A percentile compares a stretch with the other conserved stretches of the same genome.
Conservation (phyloP, 2,888 invertebrate genomes). For the Proisotoma minuta region DNA sequence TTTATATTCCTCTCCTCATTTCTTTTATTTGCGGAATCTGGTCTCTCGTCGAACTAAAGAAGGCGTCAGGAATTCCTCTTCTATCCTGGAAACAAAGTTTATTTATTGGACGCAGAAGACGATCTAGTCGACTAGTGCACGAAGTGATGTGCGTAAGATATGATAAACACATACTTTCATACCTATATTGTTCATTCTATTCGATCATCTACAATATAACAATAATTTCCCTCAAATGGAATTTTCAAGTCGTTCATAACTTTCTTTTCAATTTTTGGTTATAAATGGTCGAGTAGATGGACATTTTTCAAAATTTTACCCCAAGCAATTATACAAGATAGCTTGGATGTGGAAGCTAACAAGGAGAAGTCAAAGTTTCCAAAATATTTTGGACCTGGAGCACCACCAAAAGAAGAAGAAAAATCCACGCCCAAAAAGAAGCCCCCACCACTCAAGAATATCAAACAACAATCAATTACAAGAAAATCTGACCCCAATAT, state of each 20-base stretch:
- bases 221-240: too few relatives aligned
- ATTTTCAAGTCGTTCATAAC: too few relatives aligned
- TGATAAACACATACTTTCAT: too few relatives aligned
- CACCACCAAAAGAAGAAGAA: neutral
- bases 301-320: neutral
- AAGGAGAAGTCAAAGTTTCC: neutral
- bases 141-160: neutral
- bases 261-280: too few relatives aligned
- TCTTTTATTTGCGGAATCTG: conserved; percentile 33
- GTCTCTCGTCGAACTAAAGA: conserved; percentile 22
- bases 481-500: conserved; percentile 13
- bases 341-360: neutral
- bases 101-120: conserved; percentile 15
- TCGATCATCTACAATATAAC: too few relatives aligned
- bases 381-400: neutral
- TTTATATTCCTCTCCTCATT: conserved; percentile 36
- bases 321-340: neutral
- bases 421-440: neutral
- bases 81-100: conserved; percentile 11
- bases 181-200: too few relatives aligned
- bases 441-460: conserved; percentile 10
- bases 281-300: too few relatives aligned
- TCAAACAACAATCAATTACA: conserved; percentile 10
- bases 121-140: neutral
- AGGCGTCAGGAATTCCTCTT: neutral